Percentiles rank a stretch among this genome's conserved stretches.
Evolutionary conservation across 1,140 invertebrate species (phyloP).

Genomic region (Nasonia longicornis): DNA sequence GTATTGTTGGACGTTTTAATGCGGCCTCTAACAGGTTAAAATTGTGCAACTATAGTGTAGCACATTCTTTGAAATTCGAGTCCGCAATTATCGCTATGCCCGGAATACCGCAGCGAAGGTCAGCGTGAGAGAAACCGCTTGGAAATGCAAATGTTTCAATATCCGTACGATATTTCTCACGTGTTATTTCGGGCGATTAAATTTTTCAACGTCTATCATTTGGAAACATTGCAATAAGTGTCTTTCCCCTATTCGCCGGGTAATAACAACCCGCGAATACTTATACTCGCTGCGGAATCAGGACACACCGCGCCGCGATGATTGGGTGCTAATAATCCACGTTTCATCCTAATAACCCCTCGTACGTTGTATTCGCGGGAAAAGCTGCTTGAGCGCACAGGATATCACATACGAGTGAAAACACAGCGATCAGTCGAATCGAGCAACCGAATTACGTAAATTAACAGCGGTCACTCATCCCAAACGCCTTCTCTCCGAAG

Average conservation of each 20-base stretch:
- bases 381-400: neutral
- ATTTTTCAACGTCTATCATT: neutral
- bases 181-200: neutral
- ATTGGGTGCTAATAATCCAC: neutral
- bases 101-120: too few species aligned
- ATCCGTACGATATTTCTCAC: neutral
- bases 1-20: too few species aligned
- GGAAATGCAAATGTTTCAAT: neutral
- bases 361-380: neutral
- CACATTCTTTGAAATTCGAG: too few species aligned
- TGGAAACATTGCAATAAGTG: neutral
- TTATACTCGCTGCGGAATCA: too few species aligned
- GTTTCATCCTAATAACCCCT: neutral
- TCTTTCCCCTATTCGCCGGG: too few species aligned
- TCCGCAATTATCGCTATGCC: too few species aligned
- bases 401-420: too few species aligned
- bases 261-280: neutral
- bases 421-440: too few species aligned
- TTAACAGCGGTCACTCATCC: neutral
- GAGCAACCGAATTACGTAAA: neutral
- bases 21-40: too few species aligned
- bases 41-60: too few species aligned
- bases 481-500: neutral
- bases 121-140: neutral
- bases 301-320: neutral